phyloP scores from a whole-genome alignment of 2,113 vertebrate genomes.

The Atlantisia rogersi region DNA sequence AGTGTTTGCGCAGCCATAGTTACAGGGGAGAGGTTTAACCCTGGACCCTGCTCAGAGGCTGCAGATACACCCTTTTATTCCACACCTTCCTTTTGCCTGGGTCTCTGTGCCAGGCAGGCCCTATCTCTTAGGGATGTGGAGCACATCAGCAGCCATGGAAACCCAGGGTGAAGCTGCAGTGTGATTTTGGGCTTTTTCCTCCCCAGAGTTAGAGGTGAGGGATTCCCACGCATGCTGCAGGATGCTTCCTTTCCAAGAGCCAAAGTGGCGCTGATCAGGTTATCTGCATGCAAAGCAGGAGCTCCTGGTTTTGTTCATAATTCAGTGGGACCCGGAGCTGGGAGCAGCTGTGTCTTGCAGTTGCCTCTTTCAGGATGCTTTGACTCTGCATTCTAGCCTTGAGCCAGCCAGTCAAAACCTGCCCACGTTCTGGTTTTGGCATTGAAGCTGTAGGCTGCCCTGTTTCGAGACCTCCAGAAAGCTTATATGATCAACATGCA shows the following conservation, averaged over 20 bases:
- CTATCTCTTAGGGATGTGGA: neutral
- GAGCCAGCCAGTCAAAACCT: conserved; percentile 67
- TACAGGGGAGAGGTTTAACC: conserved; percentile 34
- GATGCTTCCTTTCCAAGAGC: conserved; percentile 21
- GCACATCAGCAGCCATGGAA: neutral
- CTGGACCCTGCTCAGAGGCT: neutral
- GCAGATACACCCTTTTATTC: neutral
- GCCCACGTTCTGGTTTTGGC: conserved; percentile 63
- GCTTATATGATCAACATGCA: conserved; percentile 34
- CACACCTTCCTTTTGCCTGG: neutral
- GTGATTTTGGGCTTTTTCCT: neutral
- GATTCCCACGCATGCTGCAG: neutral
- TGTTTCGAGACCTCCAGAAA: conserved; percentile 41
- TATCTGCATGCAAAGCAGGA: conserved; percentile 64
- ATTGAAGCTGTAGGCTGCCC: conserved; percentile 36
- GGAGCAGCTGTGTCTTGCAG: conserved; percentile 40
- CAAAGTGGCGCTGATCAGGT: neutral
- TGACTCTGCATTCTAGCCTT: conserved; percentile 53
- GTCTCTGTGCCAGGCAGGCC: neutral
- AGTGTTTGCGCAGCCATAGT: neutral
- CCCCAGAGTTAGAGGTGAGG: neutral
- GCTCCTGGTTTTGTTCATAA: conserved; percentile 45
- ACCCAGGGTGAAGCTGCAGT: neutral
- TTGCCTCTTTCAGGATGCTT: conserved; percentile 47
- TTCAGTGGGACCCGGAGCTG: neutral